Base-by-base conservation (phyloP, 2,888 invertebrate genomes). In the Cosmopolites sordidus region DNA sequence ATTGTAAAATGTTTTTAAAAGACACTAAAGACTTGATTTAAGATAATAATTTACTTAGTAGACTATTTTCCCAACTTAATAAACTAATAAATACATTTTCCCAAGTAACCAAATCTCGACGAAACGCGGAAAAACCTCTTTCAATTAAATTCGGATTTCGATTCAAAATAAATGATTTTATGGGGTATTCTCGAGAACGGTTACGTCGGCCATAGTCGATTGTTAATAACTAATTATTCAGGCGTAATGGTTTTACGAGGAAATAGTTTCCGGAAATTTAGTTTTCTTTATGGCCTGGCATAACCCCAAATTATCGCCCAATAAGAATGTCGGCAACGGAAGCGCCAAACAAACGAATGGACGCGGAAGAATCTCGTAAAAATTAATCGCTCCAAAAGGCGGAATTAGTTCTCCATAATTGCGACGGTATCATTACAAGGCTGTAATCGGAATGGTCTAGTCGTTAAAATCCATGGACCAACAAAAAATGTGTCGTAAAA, bases 361-460 rank as follows among this genome's bases (percentile, higher is more conserved):
- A 51, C 52, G 51, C 47, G 45, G 53, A 51, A 48, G 56, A 57
- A 58, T 54, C 56, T 66, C 63, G 67, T 72, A 72, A 72, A 72
- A 71, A 70, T 71, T 71, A 71, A 71, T 69, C 65, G 69, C 62
- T 62, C 57, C 62, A 54, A 68, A 65, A 64, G 62, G 63, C 61
- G 61, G 62, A 66, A 71, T 72, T 72, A 71, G 68, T 66, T 64
- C 58, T 62, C 63, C 61, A 66, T 66, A 65, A 68, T 66, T 58
- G 61, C 56, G 39, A 56, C 46, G 46, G 8, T 37, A 65, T 66
- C 66, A 69, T 70, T 70, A 71, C 67, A 68, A 67, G 65, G 62
- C 65, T 57, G 64, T 62, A 62, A 64, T 60, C 62, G 61, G 60
- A 61, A 64, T 58, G 61, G 62, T 61, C 63, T 59, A 64, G 50